Evolutionary conservation across 2,113 vertebrate species (phyloP).

Genomic region (Trachemys scripta): DNA sequence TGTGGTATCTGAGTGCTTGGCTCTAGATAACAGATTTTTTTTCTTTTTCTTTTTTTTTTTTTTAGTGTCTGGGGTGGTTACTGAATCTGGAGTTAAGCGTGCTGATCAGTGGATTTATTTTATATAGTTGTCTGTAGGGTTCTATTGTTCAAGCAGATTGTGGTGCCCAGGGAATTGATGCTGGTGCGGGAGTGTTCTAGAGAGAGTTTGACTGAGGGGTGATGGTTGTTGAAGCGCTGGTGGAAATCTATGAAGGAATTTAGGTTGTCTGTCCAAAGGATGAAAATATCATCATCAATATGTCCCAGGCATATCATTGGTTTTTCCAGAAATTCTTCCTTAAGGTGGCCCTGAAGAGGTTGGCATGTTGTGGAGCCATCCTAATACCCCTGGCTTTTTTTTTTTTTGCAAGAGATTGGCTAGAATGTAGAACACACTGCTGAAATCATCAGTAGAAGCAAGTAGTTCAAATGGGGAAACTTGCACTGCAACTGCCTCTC

Average conservation of each 20-base stretch:
- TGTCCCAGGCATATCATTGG: too few species aligned
- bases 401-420: neutral
- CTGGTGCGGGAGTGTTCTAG: neutral
- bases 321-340: too few species aligned
- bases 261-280: too few species aligned
- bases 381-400: too few species aligned
- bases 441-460: conserved; percentile 21
- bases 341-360: too few species aligned
- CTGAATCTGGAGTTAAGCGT: neutral
- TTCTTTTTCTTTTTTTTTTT: too few species aligned
- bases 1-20: neutral
- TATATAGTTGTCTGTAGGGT: too few species aligned
- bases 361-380: too few species aligned
- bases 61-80: neutral
- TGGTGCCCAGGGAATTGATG: neutral
- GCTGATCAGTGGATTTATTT: neutral
- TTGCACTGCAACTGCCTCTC: neutral
- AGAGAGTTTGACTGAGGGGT: too few species aligned
- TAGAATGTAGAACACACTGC: conserved; percentile 1
- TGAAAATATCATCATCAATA: too few species aligned
- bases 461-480: neutral
- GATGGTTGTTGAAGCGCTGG: too few species aligned
- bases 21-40: neutral
- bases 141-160: neutral
- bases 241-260: too few species aligned